Percentiles rank a stretch among this genome's conserved stretches.
phyloP scores from a whole-genome alignment of 2,888 invertebrate species.

The Dorcus parallelipipedus region DNA sequence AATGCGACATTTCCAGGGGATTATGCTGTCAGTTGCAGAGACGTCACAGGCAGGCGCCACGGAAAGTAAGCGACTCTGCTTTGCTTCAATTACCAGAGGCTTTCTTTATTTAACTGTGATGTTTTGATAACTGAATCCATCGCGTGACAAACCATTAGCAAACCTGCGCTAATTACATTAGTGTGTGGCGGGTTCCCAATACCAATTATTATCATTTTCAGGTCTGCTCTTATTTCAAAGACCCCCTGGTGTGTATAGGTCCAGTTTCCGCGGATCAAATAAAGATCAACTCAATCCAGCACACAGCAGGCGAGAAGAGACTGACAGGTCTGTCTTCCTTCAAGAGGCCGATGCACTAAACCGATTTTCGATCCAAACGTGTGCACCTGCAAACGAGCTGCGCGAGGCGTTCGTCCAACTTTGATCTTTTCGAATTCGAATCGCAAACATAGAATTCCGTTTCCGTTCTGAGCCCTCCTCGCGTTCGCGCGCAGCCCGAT shows the following conservation, averaged over 20 bases:
- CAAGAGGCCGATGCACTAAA: slow-evolving; percentile 50
- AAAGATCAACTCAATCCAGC: slow-evolving; percentile 61
- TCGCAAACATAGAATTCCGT: background rate
- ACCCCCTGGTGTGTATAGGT: slow-evolving; percentile 82
- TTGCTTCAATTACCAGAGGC: background rate
- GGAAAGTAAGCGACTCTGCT: slow-evolving; percentile 62
- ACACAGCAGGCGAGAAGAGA: slow-evolving; percentile 79
- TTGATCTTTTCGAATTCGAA: background rate
- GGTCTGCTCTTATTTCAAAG: slow-evolving; percentile 91
- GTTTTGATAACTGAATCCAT: no score
- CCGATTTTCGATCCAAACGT: slow-evolving; percentile 10
- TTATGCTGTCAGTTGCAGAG: slow-evolving; percentile 85
- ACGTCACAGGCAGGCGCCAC: slow-evolving; percentile 78
- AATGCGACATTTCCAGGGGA: slow-evolving; percentile 81
- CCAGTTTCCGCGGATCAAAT: slow-evolving; percentile 78
- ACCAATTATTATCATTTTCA: slow-evolving; percentile 38
- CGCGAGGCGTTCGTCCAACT: slow-evolving; percentile 3
- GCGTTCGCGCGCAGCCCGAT: slow-evolving; percentile 15
- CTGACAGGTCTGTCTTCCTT: slow-evolving; percentile 58
- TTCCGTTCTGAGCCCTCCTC: slow-evolving; percentile 19
- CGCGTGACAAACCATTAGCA: no score
- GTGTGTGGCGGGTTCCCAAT: background rate
- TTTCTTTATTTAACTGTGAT: background rate
- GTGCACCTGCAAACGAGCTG: slow-evolving; percentile 11
- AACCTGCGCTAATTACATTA: no score